Evolutionary conservation across 2,797 vertebrate species (phyloP).

Genomic region (Bothrops alternatus): DNA sequence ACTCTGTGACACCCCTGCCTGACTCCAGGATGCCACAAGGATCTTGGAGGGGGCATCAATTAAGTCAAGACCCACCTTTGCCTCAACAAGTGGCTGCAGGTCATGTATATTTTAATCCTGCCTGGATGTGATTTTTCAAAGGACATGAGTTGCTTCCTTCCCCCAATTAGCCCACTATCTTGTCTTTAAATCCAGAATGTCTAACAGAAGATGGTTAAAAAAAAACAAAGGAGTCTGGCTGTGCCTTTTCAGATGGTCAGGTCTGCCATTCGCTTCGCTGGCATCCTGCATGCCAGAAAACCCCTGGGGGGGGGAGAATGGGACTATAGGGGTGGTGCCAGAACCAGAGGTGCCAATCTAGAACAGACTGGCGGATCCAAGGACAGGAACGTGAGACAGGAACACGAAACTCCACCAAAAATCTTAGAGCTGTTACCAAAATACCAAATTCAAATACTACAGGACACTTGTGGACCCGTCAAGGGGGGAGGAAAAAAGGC

Average conservation of each 20-base stretch:
- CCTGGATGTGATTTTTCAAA: not conserved
- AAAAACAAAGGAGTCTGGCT: not conserved
- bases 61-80: not conserved
- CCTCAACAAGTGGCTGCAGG: not conserved
- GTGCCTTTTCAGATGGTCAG: not conserved
- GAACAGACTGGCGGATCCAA: not conserved
- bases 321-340: not conserved
- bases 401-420: not conserved
- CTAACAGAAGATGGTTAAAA: not conserved
- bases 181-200: not conserved
- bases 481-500: no score
- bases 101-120: not conserved
- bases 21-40: not conserved
- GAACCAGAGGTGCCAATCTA: not conserved
- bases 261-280: no score
- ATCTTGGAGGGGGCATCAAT: not conserved
- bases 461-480: not conserved
- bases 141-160: not conserved
- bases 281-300: not conserved
- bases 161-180: not conserved
- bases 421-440: no score
- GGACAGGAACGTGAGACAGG: not conserved
- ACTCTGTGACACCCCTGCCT: not conserved
- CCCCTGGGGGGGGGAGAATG: not conserved
- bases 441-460: no score